Evolutionary conservation across 2,113 vertebrate species (phyloP).

Genomic region (Zonotrichia leucophrys): DNA sequence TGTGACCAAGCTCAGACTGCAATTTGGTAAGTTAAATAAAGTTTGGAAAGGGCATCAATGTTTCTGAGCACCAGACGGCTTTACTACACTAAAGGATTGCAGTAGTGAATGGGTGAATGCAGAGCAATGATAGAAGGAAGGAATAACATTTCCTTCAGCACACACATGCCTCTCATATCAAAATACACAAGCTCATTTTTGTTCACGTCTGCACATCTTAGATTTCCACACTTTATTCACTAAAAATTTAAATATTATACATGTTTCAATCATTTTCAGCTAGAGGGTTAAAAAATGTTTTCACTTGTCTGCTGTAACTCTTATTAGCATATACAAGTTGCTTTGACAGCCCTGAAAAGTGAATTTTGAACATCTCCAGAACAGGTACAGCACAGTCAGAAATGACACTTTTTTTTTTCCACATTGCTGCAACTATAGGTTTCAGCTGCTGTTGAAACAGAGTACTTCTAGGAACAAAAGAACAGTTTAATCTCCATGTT

Average conservation of each 20-base stretch:
- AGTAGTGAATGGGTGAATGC: background rate
- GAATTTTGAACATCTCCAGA: background rate
- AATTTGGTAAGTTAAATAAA: background rate
- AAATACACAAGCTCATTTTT: background rate
- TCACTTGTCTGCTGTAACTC: background rate
- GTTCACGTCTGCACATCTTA: background rate
- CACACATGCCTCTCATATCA: background rate
- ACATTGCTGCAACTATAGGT: background rate
- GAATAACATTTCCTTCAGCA: background rate
- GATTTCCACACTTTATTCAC: background rate
- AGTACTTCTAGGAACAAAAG: constrained; percentile 28
- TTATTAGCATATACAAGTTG: background rate
- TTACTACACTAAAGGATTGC: background rate
- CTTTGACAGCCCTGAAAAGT: background rate
- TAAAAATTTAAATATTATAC: background rate
- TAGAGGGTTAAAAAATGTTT: background rate
- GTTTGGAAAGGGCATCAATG: accelerated
- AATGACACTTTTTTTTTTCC: background rate
- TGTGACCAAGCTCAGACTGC: background rate
- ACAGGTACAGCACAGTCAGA: background rate
- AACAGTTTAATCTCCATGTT: constrained; percentile 33
- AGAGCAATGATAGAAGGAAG: background rate
- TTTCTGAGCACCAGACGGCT: background rate
- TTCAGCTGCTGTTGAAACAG: background rate
- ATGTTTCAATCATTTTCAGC: background rate